Evolutionary conservation across 2,113 vertebrate species (phyloP), one percentile per base, ranked within the genome.

Genomic region (Pleuronectes platessa): DNA sequence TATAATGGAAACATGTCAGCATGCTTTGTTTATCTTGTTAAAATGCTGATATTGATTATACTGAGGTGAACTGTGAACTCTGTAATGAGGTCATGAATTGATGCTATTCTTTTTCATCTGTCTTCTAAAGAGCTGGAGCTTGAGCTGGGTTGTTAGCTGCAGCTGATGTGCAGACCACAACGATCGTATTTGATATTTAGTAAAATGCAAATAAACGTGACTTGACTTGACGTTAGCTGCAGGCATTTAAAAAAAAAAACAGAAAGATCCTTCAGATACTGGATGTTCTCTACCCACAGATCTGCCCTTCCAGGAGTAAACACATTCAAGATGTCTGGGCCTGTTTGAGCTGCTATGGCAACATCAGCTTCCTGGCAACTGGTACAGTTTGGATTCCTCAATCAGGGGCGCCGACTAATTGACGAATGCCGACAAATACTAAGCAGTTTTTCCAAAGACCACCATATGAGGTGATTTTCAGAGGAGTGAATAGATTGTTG

Each of bases 311-410:
- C 17, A 59, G 15, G 65, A 23, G 37, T 18, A 71, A 86, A 81
- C 77, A 74, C 55, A 54, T 37, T 51, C 35, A 63, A 59, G 61
- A 63, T 60, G 81, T 68, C 61, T 56, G 61, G 64, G 61, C 73
- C 65, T 86, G 72, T 83, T 18, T 18, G 53, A n/a, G 70, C 56
- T 67, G 51, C 63, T 18, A 55, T 61, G 62, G 68, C 45, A 66
- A 73, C 59, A 20, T 4, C 20, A 17, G 49, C 64, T 70, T 63
- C 79, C 68, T 69, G 76, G 58, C 51, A 78, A 27, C 17, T 2
- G 3, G 2, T 9, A 64, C 3, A 35, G 27, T 68, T 64, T 49
- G 61, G 15, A 56, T 76, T 68, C 61, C 47, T 62, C 21, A 59
- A 73, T 64, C 64, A 55, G 9, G 40, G 37, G 10, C 37, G 77